Conservation (phyloP, 2,797 vertebrate species). For the Acridotheres tristis region DNA sequence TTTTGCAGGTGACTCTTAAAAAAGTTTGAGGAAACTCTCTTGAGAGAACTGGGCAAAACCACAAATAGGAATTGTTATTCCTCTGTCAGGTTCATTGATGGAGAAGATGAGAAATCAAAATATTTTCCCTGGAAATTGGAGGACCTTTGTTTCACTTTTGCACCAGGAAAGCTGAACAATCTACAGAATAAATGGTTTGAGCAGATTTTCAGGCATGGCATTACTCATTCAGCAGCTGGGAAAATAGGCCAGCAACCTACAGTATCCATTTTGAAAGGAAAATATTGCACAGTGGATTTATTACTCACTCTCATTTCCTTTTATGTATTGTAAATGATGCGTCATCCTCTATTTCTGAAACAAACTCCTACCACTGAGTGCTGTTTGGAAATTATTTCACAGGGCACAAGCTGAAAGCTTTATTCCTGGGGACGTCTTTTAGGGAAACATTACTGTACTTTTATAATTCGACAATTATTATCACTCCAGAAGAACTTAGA, state of each 20-base stretch:
- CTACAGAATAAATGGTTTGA: not conserved
- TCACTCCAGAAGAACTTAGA: not conserved
- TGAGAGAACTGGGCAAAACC: not conserved
- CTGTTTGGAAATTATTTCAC: constrained; percentile 36
- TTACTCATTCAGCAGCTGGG: constrained; percentile 52
- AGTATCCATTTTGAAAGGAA: constrained; percentile 36
- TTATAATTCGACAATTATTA: not conserved
- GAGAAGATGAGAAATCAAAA: not conserved
- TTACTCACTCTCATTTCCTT: constrained; percentile 55
- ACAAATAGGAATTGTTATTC: not conserved
- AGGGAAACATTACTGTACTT: not conserved
- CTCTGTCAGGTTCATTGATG: not conserved
- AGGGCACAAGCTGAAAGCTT: not conserved
- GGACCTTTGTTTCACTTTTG: not conserved
- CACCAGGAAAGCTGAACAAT: not conserved
- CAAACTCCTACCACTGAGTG: constrained; percentile 3
- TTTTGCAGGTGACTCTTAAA: not conserved
- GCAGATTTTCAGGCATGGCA: not conserved
- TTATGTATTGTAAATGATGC: constrained; percentile 26
- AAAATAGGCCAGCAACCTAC: constrained; percentile 42
- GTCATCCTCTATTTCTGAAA: constrained; percentile 53
- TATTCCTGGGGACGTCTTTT: not conserved
- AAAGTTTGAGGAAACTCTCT: not conserved
- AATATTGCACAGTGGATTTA: constrained; percentile 40
- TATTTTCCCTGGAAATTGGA: not conserved